Conservation (phyloP, 2,797 vertebrate genomes). For the Knipowitschia caucasica region DNA sequence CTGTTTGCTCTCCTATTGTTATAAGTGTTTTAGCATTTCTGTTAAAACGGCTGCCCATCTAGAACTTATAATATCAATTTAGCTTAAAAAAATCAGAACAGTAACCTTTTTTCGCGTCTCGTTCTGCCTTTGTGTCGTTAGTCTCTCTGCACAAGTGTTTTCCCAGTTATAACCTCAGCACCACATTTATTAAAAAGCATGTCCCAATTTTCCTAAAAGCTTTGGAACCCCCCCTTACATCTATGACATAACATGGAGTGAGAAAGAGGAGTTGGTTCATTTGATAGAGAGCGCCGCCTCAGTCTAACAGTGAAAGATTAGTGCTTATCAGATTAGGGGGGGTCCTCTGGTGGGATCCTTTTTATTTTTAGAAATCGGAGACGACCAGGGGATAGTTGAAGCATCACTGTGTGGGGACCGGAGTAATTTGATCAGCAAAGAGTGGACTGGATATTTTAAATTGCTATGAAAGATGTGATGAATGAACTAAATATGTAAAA, state of each 20-base stretch:
- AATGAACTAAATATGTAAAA: not conserved
- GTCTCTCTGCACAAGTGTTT: slow-evolving; percentile 40
- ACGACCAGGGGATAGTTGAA: slow-evolving; percentile 41
- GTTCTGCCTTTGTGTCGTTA: too few species aligned
- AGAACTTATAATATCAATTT: too few species aligned
- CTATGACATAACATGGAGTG: slow-evolving; percentile 13
- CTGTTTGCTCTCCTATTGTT: too few species aligned
- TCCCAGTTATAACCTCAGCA: slow-evolving; percentile 48
- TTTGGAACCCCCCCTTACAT: slow-evolving; percentile 35
- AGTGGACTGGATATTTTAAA: not conserved
- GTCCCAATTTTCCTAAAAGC: slow-evolving; percentile 43
- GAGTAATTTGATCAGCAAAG: slow-evolving; percentile 24
- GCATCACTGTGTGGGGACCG: slow-evolving; percentile 24
- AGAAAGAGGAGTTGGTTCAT: slow-evolving; percentile 58
- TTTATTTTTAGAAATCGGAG: slow-evolving; percentile 74
- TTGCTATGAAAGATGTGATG: not conserved
- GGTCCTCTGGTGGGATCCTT: slow-evolving; percentile 55
- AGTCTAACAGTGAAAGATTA: slow-evolving; percentile 69
- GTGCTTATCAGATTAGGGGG: slow-evolving; percentile 70
- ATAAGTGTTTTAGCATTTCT: too few species aligned
- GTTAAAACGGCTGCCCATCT: too few species aligned
- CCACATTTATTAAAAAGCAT: slow-evolving; percentile 36
- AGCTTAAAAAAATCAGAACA: too few species aligned
- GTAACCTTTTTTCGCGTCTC: too few species aligned
- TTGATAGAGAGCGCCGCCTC: slow-evolving; percentile 61